A percentile compares a stretch with the other conserved stretches of the same genome.
These are phyloP conservation scores for Belonocnema kinseyi DNA, from an alignment of 1,140 invertebrate genomes.

Conservation along the genomic window DNA sequence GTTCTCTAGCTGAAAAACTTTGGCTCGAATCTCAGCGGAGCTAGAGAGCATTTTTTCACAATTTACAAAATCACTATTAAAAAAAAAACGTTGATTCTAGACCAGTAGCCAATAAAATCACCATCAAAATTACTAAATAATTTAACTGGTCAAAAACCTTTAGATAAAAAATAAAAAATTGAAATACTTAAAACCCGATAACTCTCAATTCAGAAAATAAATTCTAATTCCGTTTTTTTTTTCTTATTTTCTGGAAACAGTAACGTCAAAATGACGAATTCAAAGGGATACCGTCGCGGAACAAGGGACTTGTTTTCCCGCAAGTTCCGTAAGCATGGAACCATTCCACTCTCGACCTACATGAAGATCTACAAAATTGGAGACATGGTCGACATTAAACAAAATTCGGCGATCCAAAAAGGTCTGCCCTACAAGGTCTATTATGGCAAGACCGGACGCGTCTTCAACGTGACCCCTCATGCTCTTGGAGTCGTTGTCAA, in stretches of 20 bases:
- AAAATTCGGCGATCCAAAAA: slow-evolving; percentile 99
- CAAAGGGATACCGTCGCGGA: slow-evolving; percentile 98
- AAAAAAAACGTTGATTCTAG: too few relatives aligned
- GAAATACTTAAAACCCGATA: too few relatives aligned
- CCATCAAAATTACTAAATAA: too few relatives aligned
- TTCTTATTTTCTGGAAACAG: neutral
- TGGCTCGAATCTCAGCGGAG: too few relatives aligned
- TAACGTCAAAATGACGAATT: slow-evolving; percentile 91
- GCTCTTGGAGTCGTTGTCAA: slow-evolving; percentile 99
- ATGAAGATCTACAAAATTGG: slow-evolving; percentile 98
- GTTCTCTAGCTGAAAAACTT: too few relatives aligned
- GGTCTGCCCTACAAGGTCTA: slow-evolving; percentile 99
- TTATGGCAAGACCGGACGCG: slow-evolving; percentile 98
- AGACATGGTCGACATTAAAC: slow-evolving; percentile 99
- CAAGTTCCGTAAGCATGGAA: slow-evolving; percentile 95
- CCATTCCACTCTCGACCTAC: slow-evolving; percentile 96
- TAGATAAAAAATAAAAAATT: too few relatives aligned
- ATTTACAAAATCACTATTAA: too few relatives aligned
- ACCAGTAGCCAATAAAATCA: too few relatives aligned
- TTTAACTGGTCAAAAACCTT: too few relatives aligned
- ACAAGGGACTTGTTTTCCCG: slow-evolving; percentile 98
- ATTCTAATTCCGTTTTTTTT: neutral
- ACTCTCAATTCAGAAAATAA: neutral
- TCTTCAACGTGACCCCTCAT: slow-evolving; percentile 98
- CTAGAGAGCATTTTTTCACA: too few relatives aligned